Evolutionary conservation across 2,888 invertebrate species (phyloP).

Genomic region (Agrotis segetum): DNA sequence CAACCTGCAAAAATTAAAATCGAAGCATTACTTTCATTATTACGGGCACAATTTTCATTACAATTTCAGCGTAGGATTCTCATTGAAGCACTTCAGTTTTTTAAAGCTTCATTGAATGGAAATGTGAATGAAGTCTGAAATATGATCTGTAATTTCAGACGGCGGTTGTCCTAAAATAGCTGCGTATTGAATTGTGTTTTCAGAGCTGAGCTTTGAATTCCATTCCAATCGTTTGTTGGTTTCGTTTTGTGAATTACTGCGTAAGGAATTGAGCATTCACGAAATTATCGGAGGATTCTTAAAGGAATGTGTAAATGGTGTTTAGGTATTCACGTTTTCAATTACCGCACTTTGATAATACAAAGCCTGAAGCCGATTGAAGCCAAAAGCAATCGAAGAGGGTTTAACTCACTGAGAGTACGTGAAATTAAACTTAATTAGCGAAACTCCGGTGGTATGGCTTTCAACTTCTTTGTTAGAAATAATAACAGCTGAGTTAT

Average conservation of each 20-base stretch:
- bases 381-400: too few relatives aligned
- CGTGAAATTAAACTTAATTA: too few relatives aligned
- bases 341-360: too few relatives aligned
- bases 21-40: neutral
- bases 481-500: too few relatives aligned
- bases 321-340: neutral
- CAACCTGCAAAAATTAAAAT: neutral
- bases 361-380: too few relatives aligned
- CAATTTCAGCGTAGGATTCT: neutral
- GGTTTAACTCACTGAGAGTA: too few relatives aligned
- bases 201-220: conserved; percentile 12
- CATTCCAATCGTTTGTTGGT: neutral
- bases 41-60: conserved; percentile 12
- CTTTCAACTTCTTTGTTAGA: too few relatives aligned
- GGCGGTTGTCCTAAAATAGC: conserved; percentile 16
- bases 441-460: too few relatives aligned
- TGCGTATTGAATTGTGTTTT: conserved; percentile 17
- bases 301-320: neutral
- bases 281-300: neutral
- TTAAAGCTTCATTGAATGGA: neutral
- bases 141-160: conserved; percentile 12
- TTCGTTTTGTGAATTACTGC: neutral
- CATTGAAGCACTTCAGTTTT: neutral
- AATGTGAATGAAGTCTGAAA: conserved; percentile 24
- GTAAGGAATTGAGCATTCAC: too few relatives aligned